Percentiles rank a stretch among this genome's conserved stretches.
Conservation (phyloP, 2,113 vertebrate genomes). For the Malurus elegans region DNA sequence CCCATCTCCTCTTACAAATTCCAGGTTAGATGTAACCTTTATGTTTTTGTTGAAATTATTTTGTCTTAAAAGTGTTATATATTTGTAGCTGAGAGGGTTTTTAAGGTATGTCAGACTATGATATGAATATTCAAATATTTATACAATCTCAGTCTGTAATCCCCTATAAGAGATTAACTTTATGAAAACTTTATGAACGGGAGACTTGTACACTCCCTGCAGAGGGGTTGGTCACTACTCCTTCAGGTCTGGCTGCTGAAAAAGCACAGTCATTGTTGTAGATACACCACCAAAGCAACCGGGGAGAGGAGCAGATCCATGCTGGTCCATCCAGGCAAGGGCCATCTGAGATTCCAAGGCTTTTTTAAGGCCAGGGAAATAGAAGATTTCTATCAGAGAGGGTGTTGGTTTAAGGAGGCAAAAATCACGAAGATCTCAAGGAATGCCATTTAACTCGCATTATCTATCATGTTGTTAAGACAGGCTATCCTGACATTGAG, state of each 20-base stretch:
- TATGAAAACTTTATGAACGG: background rate
- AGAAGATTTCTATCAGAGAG: background rate
- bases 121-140: background rate
- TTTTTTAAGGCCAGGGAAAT: background rate
- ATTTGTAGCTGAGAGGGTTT: background rate
- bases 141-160: background rate
- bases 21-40: background rate
- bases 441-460: background rate
- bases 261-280: rapidly evolving
- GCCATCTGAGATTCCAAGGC: background rate
- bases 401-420: background rate
- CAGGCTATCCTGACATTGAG: background rate
- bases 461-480: background rate
- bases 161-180: background rate
- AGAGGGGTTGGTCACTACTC: background rate
- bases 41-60: background rate
- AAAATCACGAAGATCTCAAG: background rate
- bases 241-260: background rate
- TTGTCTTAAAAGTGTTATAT: background rate
- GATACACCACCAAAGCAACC: background rate
- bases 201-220: rapidly evolving
- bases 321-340: background rate
- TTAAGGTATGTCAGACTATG: background rate
- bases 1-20: background rate
- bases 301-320: background rate